Evolutionary conservation across 1,140 invertebrate species (phyloP).

Genomic region (Armadillidium nasatum): DNA sequence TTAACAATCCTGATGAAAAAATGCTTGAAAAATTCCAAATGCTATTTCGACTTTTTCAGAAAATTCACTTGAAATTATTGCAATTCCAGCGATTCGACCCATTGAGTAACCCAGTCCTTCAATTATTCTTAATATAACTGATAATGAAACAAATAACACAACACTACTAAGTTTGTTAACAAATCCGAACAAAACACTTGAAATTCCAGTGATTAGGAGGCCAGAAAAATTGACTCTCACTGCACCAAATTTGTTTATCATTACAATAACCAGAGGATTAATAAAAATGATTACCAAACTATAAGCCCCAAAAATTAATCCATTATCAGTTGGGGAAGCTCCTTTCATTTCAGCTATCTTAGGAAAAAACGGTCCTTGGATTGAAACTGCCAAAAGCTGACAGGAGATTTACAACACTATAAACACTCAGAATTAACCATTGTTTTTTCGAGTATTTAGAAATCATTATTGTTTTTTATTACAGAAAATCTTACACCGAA

Average conservation of each 20-base stretch:
- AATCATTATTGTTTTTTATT: neutral
- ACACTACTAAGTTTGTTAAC: slow-evolving; percentile 1
- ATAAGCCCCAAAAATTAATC: slow-evolving; percentile 25
- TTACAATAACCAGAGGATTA: slow-evolving; percentile 6
- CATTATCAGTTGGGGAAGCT: slow-evolving; percentile 17
- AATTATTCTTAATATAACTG: slow-evolving; percentile 17
- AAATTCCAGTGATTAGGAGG: slow-evolving; percentile 12
- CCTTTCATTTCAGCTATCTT: slow-evolving; percentile 19
- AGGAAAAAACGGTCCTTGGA: slow-evolving; percentile 26
- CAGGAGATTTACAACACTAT: slow-evolving; percentile 8
- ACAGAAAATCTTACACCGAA: no score
- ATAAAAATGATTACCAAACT: slow-evolving; percentile 17
- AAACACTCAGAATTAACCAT: slow-evolving; percentile 6
- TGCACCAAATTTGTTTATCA: slow-evolving; percentile 14
- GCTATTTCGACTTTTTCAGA: slow-evolving; percentile 16
- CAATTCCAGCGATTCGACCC: slow-evolving; percentile 1
- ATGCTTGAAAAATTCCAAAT: slow-evolving; percentile 21
- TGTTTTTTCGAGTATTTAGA: slow-evolving; percentile 21
- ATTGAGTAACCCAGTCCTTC: slow-evolving; percentile 19
- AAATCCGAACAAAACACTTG: slow-evolving; percentile 23
- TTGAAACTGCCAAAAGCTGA: neutral
- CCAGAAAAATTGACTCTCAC: slow-evolving; percentile 9
- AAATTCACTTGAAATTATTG: slow-evolving; percentile 25
- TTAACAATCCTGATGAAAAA: slow-evolving; percentile 9
- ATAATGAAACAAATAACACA: slow-evolving; percentile 6